phyloP scores from a whole-genome alignment of 2,888 invertebrate genomes.

The Polydrusus cervinus region DNA sequence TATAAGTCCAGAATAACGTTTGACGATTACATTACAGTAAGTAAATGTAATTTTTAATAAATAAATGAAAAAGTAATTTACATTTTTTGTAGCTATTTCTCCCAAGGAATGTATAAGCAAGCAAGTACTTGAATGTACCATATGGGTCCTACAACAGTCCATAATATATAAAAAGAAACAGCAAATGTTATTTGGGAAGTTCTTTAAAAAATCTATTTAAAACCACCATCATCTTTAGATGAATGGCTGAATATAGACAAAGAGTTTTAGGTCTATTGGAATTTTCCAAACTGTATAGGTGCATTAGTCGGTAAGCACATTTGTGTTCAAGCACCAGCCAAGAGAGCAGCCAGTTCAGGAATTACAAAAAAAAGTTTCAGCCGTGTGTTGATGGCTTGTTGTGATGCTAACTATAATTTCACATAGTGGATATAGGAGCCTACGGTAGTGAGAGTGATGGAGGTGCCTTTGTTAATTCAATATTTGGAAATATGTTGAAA shows the following conservation, averaged over 20 bases:
- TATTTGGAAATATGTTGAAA: conserved; percentile 53
- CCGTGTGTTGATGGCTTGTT: neutral
- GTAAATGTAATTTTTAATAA: no score
- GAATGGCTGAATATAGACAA: neutral
- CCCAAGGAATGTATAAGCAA: conserved; percentile 6
- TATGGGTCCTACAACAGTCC: conserved; percentile 31
- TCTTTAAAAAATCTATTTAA: conserved; percentile 35
- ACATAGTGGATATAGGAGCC: conserved; percentile 29
- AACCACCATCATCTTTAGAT: conserved; percentile 24
- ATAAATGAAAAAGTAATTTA: no score
- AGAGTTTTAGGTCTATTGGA: neutral
- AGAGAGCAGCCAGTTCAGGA: conserved; percentile 18
- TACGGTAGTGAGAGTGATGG: conserved; percentile 36
- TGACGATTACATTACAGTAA: conserved; percentile 1
- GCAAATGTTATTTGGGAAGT: conserved; percentile 33
- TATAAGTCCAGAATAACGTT: neutral
- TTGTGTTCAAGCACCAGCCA: neutral
- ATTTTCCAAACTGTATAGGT: conserved; percentile 1
- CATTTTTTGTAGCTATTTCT: no score
- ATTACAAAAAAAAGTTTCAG: conserved; percentile 9
- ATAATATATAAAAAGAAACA: conserved; percentile 22
- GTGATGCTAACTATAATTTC: conserved; percentile 41
- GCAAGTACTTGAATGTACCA: conserved; percentile 32
- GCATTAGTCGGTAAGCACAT: no score
- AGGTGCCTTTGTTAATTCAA: conserved; percentile 17